Base-by-base conservation (phyloP, 2,113 vertebrate genomes). In the Hucho hucho region DNA sequence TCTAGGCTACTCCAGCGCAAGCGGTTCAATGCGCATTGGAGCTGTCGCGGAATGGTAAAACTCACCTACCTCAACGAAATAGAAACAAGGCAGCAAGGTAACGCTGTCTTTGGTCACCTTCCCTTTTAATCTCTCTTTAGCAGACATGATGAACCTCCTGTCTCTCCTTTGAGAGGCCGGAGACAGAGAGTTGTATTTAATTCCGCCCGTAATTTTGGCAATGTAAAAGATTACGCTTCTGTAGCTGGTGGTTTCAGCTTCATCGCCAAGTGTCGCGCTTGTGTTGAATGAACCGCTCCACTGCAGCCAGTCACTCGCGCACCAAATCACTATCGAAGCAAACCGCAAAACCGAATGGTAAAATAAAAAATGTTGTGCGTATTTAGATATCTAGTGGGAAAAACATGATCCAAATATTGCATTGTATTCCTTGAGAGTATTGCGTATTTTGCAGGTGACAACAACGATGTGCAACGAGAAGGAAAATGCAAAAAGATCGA, bases 21-120 rank as follows among this genome's bases (percentile, higher is more conserved):
- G 37, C 9, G 9, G 37, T 12, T 43, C 37, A 43, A 43, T 43
- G 37, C 37, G 37, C 37, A 43, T 43, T 43, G 37, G 37, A 43
- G 37, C 37, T 43, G 9, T 43, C 37, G 37, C 37, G 37, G 37
- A 43, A 43, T 43, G 37, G 37, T 43, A 43, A 43, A 65, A 68
- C 25, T 64, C 77, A 90, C 94, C 93, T 95, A 90, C 94, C 93
- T 95, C 94, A 14, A 95, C 94, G 78, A 95, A 95, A 84, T 95
- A 95, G 81, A 95, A 95, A 88, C 94, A 95, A 79, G 94, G 94
- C 88, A 95, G 86, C 61, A 95, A 90, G 13, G 93, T 94, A 84
- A 95, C 91, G 88, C 94, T 95, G 84, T 95, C 94, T 91, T 94
- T 94, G 88, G 92, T 89, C 76, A 93, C 89, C 85, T 87, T 91